Base-by-base conservation (phyloP, 1,140 invertebrate genomes). In the Ruditapes philippinarum region DNA sequence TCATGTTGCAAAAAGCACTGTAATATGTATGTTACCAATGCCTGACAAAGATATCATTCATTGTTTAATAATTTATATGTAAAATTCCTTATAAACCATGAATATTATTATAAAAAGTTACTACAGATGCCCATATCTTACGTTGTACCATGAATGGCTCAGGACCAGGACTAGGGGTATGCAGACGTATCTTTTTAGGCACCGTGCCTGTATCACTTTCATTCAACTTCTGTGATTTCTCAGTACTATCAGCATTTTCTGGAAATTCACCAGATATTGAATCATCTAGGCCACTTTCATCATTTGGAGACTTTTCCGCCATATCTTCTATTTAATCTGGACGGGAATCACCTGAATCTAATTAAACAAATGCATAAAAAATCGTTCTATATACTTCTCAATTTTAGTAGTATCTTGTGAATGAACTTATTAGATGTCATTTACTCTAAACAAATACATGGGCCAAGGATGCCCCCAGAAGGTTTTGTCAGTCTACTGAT, bases 71-170 rank as follows among this genome's bases (percentile, higher is more conserved):
- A 22, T 11, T 19, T 22, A 22, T 14, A 5, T 57, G 19, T 19
- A 57, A 22, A 3, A 57, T 33, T 54, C n/a, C 54, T 17, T 25
- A 42, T 49, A 31, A 14, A 33, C 0, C 33, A 40, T 31, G 2
- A 36, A 11, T 19, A 22, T 17, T 17, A 14, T 9, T 11, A 17
- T 14, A 78, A 22, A 76, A 42, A 22, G 38, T 60, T 40, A 60
- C 25, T 22, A 25, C 62, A 60, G 1, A 54, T 2, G 19, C 62
- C 12, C 36, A 49, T 33, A 33, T 76, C 84, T 68, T 79, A 87
- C 84, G 84, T 42, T 78, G 84, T 22, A 88, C 76, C 79, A 88
- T 88, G 31, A 88, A 81, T 40, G 87, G 87, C 22, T 14, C 28
- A 19, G 28, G 65, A 22, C 33, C 38, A 28, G 87, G 78, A 88